phyloP scores from a whole-genome alignment of 2,797 vertebrate genomes.

The Phoeniculus purpureus region DNA sequence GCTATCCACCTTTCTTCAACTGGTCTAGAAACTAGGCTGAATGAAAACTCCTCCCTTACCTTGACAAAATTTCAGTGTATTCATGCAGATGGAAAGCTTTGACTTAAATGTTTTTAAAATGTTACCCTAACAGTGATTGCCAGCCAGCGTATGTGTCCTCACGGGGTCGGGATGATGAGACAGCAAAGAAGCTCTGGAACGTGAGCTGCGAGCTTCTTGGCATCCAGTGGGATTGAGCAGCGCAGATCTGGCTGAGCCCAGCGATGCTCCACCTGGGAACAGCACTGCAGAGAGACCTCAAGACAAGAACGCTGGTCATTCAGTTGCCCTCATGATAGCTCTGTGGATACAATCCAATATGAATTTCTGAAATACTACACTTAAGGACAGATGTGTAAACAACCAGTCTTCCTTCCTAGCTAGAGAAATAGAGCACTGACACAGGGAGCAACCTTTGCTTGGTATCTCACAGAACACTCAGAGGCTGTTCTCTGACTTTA shows the following conservation, averaged over 20 bases:
- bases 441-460: neutral
- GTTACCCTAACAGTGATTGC: slow-evolving; percentile 84
- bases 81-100: neutral
- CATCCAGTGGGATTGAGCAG: slow-evolving; percentile 86
- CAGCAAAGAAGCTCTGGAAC: slow-evolving; percentile 87
- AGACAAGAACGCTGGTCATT: neutral
- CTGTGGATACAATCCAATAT: neutral
- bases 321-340: neutral
- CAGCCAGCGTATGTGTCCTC: slow-evolving; percentile 86
- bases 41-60: neutral
- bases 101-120: neutral
- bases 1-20: neutral
- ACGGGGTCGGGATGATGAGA: slow-evolving; percentile 85
- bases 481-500: neutral
- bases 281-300: neutral
- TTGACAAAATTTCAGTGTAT: neutral
- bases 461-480: neutral
- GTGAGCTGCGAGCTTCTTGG: slow-evolving; percentile 91
- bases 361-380: neutral
- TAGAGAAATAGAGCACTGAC: neutral
- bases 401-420: neutral
- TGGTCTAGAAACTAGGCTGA: neutral
- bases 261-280: neutral
- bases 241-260: neutral
- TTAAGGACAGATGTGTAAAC: neutral